A percentile compares a stretch with the other conserved stretches of the same genome.
Conservation (phyloP, 1,140 invertebrate species). For the Drosophila auraria region DNA sequence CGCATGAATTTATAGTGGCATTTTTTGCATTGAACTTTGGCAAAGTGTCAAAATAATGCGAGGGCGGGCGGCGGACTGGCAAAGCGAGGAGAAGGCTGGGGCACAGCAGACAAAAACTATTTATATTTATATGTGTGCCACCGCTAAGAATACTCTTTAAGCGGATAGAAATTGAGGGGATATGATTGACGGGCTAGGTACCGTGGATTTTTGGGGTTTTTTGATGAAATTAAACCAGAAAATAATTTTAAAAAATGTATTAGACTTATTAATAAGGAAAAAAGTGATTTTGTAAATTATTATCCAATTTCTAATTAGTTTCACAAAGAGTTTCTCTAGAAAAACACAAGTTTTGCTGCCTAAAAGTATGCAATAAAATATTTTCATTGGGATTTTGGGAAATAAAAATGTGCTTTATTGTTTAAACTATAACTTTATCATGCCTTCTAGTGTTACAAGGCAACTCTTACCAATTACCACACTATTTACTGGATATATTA, state of each 20-base stretch:
- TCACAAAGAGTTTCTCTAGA: too few relatives aligned
- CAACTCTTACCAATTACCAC: background rate
- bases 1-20: conserved; percentile 42
- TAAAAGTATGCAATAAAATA: background rate
- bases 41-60: conserved; percentile 65
- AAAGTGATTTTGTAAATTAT: too few relatives aligned
- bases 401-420: background rate
- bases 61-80: conserved; percentile 12
- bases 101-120: conserved; percentile 31
- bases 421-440: background rate
- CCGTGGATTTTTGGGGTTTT: background rate
- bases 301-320: too few relatives aligned
- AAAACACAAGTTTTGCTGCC: background rate
- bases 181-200: background rate
- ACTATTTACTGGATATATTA: background rate
- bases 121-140: conserved; percentile 55
- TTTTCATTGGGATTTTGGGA: background rate
- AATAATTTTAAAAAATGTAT: background rate
- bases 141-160: conserved; percentile 44
- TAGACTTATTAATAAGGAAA: too few relatives aligned
- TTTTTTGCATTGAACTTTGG: conserved; percentile 72
- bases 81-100: conserved; percentile 13
- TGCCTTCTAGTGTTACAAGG: background rate
- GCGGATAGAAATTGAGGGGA: background rate
- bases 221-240: background rate